Base-by-base conservation (phyloP, 2,888 invertebrate genomes). In the Limnephilus auricula region DNA sequence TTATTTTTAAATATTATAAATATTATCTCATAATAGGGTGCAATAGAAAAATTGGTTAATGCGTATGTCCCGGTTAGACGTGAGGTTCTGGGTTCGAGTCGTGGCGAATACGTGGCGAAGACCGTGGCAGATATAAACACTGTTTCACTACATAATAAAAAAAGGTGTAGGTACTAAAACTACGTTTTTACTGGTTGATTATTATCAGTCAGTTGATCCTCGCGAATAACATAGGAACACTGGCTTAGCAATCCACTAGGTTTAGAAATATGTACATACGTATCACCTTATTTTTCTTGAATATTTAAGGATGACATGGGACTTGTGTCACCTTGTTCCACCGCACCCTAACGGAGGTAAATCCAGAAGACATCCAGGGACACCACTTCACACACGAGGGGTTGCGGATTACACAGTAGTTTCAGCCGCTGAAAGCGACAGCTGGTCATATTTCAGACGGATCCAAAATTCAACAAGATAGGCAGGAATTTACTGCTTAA, bases 321-420 rank as follows among this genome's bases (percentile, higher is more conserved):
- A 65, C 65, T n/a, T 65, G 25, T 65, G 25, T 65, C 65, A n/a
- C 65, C 65, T 65, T 65, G 65, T 65, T 65, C 9, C 9, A 65
- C 65, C 65, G 25, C 65, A 65, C 65, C 65, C 65, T 65, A 25
- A n/a, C 65, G 9, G 65, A 65, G 65, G 65, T 65, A 65, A 65
- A 65, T 65, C 65, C 65, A 65, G 65, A 65, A 65, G 65, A 65
- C 65, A 65, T 65, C 65, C 65, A 65, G 65, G 65, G 65, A 65
- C 25, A 65, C 65, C 65, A 65, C 65, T 65, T 65, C 65, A 65
- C 6, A 65, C 65, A 65, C 65, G 65, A 65, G 65, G 50, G 65
- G 65, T 45, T 12, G 45, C n/a, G 65, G 65, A 65, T 65, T 65
- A 65, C n/a, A n/a, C 65, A n/a, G 25, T 65, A 65, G 65, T 65